Percentiles rank a stretch among this genome's conserved stretches.
These are phyloP conservation scores for Drosophila atripex DNA, from an alignment of 2,888 invertebrate genomes.

Conservation along the genomic window DNA sequence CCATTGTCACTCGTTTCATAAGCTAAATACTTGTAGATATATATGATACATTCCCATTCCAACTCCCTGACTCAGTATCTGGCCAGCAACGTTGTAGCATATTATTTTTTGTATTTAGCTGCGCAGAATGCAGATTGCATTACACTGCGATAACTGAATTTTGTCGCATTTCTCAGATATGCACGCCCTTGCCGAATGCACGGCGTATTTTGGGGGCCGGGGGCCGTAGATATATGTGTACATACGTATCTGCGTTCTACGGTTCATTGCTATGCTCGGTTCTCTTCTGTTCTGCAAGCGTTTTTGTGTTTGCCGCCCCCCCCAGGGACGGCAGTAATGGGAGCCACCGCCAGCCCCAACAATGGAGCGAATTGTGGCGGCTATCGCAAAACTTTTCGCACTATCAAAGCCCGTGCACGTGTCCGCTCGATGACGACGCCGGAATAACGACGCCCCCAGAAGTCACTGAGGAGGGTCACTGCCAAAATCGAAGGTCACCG, in stretches of 20 bases:
- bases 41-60: background rate
- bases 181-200: conserved; percentile 43
- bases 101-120: conserved; percentile 15
- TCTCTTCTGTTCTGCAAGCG: conserved; percentile 26
- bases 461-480: conserved; percentile 39
- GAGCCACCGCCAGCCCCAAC: conserved; percentile 6
- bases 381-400: conserved; percentile 32
- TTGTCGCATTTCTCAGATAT: conserved; percentile 36
- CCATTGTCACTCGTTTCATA: conserved; percentile 1
- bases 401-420: conserved; percentile 44
- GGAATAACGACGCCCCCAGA: conserved; percentile 9
- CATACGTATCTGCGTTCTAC: conserved; percentile 6
- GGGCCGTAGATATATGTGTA: conserved; percentile 2
- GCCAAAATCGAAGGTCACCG: conserved; percentile 47
- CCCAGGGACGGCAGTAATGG: conserved; percentile 22
- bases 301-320: conserved; percentile 23
- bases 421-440: conserved; percentile 25
- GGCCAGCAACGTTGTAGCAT: conserved; percentile 24
- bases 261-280: conserved; percentile 20
- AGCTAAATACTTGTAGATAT: background rate
- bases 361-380: conserved; percentile 17
- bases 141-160: conserved; percentile 44
- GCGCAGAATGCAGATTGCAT: conserved; percentile 44
- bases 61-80: conserved; percentile 15
- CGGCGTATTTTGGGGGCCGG: conserved; percentile 5